These are phyloP conservation scores for Globodera ellingtonae DNA, from an alignment of 1,140 invertebrate genomes.

Conservation along the genomic window DNA sequence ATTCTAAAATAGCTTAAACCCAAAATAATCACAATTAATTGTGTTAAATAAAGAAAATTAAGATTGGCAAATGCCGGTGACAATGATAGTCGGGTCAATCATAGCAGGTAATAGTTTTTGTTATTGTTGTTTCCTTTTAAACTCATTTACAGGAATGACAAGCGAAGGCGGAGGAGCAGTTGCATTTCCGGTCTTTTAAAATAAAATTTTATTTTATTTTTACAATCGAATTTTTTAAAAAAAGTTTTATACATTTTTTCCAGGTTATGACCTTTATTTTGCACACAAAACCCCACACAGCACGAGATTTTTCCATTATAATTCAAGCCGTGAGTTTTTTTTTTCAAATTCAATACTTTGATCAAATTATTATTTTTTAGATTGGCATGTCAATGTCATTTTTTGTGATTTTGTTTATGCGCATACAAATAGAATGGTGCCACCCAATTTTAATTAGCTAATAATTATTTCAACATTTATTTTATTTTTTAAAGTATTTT, in stretches of 20 bases:
- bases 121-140: background rate
- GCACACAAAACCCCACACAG: constrained; percentile 37
- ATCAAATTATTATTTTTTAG: background rate
- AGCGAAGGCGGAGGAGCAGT: constrained; percentile 41
- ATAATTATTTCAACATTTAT: no score
- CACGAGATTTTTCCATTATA: constrained; percentile 42
- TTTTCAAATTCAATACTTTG: background rate
- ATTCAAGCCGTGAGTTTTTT: constrained; percentile 44
- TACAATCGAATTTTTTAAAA: background rate
- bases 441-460: background rate
- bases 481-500: no score
- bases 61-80: constrained; percentile 49
- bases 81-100: constrained; percentile 42
- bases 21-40: no score
- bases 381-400: constrained; percentile 39
- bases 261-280: constrained; percentile 51
- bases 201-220: constrained; percentile 3
- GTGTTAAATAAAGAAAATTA: background rate
- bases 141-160: constrained; percentile 26
- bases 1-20: no score
- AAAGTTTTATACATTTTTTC: constrained; percentile 13
- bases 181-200: constrained; percentile 30
- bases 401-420: constrained; percentile 47
- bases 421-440: constrained; percentile 48
- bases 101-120: constrained; percentile 29